phyloP scores from a whole-genome alignment of 2,888 invertebrate genomes.

The Parochlus steinenii region DNA sequence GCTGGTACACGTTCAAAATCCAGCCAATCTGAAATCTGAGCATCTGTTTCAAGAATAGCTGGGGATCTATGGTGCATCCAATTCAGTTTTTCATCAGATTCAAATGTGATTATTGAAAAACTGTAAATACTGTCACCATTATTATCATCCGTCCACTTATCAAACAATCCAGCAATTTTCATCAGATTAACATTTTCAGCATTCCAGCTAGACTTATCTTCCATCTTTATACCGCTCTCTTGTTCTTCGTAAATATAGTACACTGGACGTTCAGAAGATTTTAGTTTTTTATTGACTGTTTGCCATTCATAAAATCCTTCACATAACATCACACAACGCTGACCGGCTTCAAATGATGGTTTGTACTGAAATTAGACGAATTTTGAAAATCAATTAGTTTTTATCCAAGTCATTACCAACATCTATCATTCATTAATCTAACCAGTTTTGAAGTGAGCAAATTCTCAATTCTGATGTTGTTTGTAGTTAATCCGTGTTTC shows the following conservation, averaged over 20 bases:
- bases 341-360: conserved; percentile 46
- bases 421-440: no score
- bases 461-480: conserved; percentile 61
- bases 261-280: conserved; percentile 48
- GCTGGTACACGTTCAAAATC: conserved; percentile 1
- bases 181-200: conserved; percentile 39
- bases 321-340: conserved; percentile 57
- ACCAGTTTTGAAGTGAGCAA: conserved; percentile 51
- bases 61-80: conserved; percentile 72
- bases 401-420: no score
- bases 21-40: conserved; percentile 50
- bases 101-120: conserved; percentile 63
- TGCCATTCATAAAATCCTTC: conserved; percentile 79
- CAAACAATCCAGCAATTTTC: conserved; percentile 61
- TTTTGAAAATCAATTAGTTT: conserved; percentile 15
- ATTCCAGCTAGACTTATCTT: conserved; percentile 38
- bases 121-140: conserved; percentile 45
- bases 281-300: conserved; percentile 39
- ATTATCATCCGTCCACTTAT: conserved; percentile 41
- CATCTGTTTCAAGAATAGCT: conserved; percentile 51
- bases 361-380: no score
- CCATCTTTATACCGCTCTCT: conserved; percentile 30
- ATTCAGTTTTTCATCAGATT: conserved; percentile 44
- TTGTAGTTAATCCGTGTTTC: conserved; percentile 51
- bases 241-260: conserved; percentile 56